Conservation (phyloP, 92 coral and sea anemone genomes). For the Paramuricea clavata region DNA sequence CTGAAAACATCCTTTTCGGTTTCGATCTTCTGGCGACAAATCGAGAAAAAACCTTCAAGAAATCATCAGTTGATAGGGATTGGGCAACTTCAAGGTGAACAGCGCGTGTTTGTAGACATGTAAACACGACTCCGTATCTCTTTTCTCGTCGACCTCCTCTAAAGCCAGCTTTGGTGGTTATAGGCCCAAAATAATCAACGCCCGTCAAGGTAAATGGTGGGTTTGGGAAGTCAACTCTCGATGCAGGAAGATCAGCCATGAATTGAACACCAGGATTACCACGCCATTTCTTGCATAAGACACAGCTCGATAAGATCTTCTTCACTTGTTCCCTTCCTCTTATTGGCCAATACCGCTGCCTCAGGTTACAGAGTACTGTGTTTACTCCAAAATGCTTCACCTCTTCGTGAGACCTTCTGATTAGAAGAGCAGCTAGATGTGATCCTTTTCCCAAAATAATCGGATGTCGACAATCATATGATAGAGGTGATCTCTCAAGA, state of each 20-base stretch:
- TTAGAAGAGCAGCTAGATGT: not conserved
- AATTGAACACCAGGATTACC: not conserved
- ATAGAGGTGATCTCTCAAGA: not conserved
- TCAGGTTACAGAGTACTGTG: not conserved
- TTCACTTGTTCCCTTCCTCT: not conserved
- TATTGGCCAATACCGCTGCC: not conserved
- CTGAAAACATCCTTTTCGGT: not conserved
- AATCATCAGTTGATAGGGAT: conserved; percentile 1
- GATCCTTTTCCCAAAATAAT: not conserved
- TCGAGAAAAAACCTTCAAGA: not conserved
- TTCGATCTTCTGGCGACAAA: not conserved
- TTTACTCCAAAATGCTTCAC: not conserved
- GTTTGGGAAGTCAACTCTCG: not conserved
- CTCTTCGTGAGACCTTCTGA: not conserved
- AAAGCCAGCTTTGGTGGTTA: not conserved
- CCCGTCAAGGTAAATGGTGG: not conserved
- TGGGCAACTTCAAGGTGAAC: not conserved
- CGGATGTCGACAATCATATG: not conserved
- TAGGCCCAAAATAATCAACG: conserved; percentile 5
- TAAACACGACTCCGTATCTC: not conserved
- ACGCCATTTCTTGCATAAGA: conserved; percentile 1
- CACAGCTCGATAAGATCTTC: not conserved
- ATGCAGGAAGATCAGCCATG: conserved; percentile 35
- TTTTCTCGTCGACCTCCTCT: conserved; percentile 1
- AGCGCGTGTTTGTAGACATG: conserved; percentile 4